These are phyloP conservation scores for Premnoplex brunnescens DNA, from an alignment of 2,797 vertebrate genomes.

Conservation along the genomic window DNA sequence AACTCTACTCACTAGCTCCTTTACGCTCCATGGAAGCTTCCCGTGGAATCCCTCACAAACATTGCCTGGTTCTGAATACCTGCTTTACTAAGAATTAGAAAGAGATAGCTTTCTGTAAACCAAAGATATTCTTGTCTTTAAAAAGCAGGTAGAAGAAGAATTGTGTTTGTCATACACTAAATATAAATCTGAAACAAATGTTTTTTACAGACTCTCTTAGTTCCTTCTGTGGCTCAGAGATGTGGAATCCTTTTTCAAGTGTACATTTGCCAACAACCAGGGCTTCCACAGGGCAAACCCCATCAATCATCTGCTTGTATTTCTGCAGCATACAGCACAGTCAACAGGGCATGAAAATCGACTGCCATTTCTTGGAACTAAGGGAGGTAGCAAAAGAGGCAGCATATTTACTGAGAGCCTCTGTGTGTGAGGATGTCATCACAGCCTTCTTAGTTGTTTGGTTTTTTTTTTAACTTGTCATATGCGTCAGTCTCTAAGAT, in stretches of 20 bases:
- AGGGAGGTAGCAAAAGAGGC: not conserved
- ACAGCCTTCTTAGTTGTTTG: not conserved
- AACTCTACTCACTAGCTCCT: not conserved
- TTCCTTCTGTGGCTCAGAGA: not conserved
- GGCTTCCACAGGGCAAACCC: not conserved
- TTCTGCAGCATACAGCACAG: not conserved
- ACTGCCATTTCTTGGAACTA: not conserved
- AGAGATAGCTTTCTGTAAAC: not conserved
- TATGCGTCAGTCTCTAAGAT: not conserved
- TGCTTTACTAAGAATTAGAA: not conserved
- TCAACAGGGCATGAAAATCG: constrained; percentile 30
- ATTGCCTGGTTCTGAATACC: not conserved
- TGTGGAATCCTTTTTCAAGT: not conserved
- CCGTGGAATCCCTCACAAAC: not conserved
- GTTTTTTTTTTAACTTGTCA: not conserved
- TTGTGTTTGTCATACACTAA: not conserved
- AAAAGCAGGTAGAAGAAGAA: not conserved
- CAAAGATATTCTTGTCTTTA: not conserved
- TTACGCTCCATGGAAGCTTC: not conserved
- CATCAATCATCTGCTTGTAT: constrained; percentile 38
- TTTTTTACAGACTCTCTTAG: not conserved
- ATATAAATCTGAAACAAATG: not conserved
- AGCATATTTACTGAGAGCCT: not conserved
- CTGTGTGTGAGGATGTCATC: not conserved
- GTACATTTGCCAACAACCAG: not conserved